A percentile compares a stretch with the other conserved stretches of the same genome.
These are phyloP conservation scores for Budorcas taxicolor DNA, from an alignment of 2,113 vertebrate genomes.

Conservation along the genomic window DNA sequence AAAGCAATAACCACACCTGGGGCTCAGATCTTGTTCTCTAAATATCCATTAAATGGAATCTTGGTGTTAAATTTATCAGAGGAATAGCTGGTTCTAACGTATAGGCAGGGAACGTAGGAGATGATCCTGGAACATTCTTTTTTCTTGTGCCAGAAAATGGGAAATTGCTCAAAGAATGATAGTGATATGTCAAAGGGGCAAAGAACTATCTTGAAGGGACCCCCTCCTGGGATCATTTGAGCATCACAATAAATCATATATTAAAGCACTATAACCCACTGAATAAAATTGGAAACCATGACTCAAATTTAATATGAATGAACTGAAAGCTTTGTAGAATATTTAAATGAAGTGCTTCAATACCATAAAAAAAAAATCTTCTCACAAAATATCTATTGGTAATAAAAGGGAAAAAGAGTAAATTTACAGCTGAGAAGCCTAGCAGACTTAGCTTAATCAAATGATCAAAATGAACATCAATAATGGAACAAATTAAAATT, in stretches of 20 bases:
- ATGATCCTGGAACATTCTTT: neutral
- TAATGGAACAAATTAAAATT: neutral
- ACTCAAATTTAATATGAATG: neutral
- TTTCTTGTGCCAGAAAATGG: neutral
- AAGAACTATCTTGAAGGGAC: neutral
- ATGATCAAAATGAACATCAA: neutral
- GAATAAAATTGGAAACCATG: neutral
- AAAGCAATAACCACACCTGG: neutral
- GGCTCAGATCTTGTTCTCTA: neutral
- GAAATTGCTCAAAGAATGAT: neutral
- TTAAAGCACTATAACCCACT: neutral
- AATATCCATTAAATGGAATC: neutral
- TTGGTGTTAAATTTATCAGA: neutral
- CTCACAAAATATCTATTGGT: neutral
- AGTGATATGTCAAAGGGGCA: neutral
- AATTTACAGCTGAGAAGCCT: neutral
- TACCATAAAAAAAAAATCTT: neutral
- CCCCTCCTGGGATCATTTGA: neutral
- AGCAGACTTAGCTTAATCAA: neutral
- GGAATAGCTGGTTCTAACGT: neutral
- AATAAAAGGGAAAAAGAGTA: neutral
- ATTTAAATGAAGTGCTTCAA: neutral
- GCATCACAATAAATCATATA: neutral
- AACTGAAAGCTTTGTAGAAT: neutral
- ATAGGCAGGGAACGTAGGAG: neutral